Percentiles rank a stretch among this genome's conserved stretches.
Conservation (phyloP, 2,888 invertebrate species). For the Drosophila crucigera region DNA sequence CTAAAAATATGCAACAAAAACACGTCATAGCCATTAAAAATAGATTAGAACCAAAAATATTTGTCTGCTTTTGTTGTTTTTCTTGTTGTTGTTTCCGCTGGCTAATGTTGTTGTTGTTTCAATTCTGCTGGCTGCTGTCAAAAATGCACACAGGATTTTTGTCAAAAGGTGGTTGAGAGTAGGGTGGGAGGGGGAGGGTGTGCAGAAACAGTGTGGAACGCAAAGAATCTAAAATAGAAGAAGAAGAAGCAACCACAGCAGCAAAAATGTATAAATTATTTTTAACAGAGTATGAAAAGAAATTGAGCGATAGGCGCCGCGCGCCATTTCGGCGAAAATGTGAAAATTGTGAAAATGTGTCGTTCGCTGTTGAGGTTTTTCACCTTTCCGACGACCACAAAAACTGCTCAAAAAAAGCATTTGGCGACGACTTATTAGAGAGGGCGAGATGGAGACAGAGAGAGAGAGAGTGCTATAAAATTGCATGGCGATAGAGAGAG, state of each 20-base stretch:
- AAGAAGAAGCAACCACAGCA: background rate
- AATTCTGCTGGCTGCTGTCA: constrained; percentile 55
- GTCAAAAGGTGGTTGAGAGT: constrained; percentile 66
- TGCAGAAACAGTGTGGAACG: constrained; percentile 1
- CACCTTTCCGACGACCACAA: constrained; percentile 59
- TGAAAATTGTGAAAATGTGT: constrained; percentile 54
- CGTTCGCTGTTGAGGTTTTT: constrained; percentile 67
- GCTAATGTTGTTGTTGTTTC: constrained; percentile 34
- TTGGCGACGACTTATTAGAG: constrained; percentile 27
- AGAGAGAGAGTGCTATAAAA: background rate
- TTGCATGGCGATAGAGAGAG: background rate
- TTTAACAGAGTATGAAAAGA: constrained; percentile 44
- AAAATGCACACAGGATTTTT: constrained; percentile 64
- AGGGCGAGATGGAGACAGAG: background rate
- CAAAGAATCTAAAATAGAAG: constrained; percentile 1
- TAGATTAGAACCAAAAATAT: constrained; percentile 68
- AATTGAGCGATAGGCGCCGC: constrained; percentile 72
- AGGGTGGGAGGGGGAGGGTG: background rate
- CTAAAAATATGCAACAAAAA: constrained; percentile 80
- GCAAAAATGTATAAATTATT: constrained; percentile 42
- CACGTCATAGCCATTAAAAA: constrained; percentile 77
- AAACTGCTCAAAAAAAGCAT: constrained; percentile 40
- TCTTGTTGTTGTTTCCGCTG: constrained; percentile 22
- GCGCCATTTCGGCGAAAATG: constrained; percentile 56
- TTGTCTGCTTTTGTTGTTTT: constrained; percentile 58